Conservation (phyloP, 53 echinoderm and acorn worm genomes). For the Luidia sarsii region DNA sequence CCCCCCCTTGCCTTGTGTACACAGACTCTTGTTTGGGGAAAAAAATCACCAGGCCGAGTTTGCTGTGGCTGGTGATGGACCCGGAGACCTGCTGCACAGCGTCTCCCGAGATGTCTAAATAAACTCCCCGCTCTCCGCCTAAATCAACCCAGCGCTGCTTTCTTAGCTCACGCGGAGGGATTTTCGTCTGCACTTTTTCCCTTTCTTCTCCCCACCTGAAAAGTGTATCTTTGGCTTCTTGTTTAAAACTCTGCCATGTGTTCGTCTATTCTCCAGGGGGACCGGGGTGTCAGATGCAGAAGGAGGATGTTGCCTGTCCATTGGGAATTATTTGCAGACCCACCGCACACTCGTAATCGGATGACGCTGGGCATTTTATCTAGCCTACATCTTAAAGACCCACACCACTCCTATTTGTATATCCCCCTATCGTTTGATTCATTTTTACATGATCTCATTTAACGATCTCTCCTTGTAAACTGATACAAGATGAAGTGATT, state of each 20-base stretch:
- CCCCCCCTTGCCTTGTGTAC: not conserved
- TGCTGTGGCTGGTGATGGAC: slow-evolving; percentile 30
- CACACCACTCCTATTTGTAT: too few species aligned
- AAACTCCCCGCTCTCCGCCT: slow-evolving; percentile 36
- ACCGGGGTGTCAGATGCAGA: too few species aligned
- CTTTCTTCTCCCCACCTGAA: too few species aligned
- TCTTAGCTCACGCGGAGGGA: slow-evolving; percentile 42
- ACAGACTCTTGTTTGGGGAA: too few species aligned
- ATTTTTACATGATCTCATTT: too few species aligned
- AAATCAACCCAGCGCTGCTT: slow-evolving; percentile 39
- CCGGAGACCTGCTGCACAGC: slow-evolving; percentile 2
- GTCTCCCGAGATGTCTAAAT: slow-evolving; percentile 40
- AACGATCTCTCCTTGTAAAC: too few species aligned
- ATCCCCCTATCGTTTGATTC: too few species aligned
- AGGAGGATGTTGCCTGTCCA: too few species aligned
- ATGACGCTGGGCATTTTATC: slow-evolving; percentile 1
- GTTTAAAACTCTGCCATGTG: slow-evolving; percentile 34
- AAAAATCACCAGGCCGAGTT: too few species aligned
- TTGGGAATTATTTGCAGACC: slow-evolving; percentile 22
- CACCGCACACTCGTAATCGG: slow-evolving; percentile 16
- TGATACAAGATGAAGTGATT: too few species aligned
- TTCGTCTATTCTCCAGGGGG: too few species aligned
- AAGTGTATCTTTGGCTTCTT: slow-evolving; percentile 47
- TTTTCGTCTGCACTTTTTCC: slow-evolving; percentile 43
- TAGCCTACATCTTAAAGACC: slow-evolving; percentile 19